These are phyloP conservation scores for Chironomus tepperi DNA, from an alignment of 1,140 invertebrate species.

Conservation along the genomic window DNA sequence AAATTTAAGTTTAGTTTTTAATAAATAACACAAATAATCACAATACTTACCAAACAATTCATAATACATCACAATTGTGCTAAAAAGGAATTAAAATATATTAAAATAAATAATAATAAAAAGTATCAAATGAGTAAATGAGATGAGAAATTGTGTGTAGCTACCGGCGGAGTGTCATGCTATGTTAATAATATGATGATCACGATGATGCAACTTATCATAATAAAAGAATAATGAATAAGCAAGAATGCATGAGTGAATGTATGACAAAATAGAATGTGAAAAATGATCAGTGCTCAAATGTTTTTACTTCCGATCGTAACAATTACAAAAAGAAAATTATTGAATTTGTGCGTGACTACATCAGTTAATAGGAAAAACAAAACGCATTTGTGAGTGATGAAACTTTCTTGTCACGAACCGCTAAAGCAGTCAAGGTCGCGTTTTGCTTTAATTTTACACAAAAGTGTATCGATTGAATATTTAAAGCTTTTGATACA, in stretches of 20 bases:
- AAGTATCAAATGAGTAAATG: too few relatives aligned
- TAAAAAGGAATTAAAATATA: too few relatives aligned
- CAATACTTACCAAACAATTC: not conserved
- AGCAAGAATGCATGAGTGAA: too few relatives aligned
- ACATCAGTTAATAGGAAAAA: not conserved
- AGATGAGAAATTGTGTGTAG: too few relatives aligned
- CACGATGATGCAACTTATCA: too few relatives aligned
- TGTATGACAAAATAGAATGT: not conserved
- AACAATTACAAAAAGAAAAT: slow-evolving; percentile 20
- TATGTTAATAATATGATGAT: too few relatives aligned
- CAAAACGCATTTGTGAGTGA: slow-evolving; percentile 20
- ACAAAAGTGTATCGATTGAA: slow-evolving; percentile 4
- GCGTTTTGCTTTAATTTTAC: slow-evolving; percentile 21
- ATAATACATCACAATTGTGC: not conserved
- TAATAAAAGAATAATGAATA: too few relatives aligned
- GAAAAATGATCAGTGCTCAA: slow-evolving; percentile 12
- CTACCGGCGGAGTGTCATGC: too few relatives aligned
- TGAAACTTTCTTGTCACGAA: slow-evolving; percentile 24
- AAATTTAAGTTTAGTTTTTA: not conserved
- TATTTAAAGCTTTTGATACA: not conserved
- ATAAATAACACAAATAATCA: not conserved
- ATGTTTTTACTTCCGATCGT: not conserved
- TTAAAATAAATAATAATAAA: too few relatives aligned
- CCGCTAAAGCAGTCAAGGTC: slow-evolving; percentile 17
- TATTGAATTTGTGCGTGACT: slow-evolving; percentile 24